Base-by-base conservation (phyloP, 2,888 invertebrate genomes). In the Pristionchus maxplancki region DNA sequence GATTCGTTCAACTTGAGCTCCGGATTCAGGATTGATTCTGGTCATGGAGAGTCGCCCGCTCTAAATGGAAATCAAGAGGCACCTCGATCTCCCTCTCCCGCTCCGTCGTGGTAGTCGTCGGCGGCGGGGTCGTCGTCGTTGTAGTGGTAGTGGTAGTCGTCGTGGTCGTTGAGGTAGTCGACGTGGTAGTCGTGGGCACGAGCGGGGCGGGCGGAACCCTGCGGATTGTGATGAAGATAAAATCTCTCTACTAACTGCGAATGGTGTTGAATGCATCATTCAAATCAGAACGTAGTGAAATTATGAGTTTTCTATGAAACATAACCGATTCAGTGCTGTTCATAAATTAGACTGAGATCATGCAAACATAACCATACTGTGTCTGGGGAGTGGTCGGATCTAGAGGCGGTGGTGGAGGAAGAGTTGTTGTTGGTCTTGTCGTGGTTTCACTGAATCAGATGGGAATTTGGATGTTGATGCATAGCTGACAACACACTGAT, bases 331-430 rank as follows among this genome's bases (percentile, higher is more conserved):
- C 20, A 1, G 53, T 20, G n/a, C n/a, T n/a, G n/a, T 17, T 24
- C 20, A 58, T 24, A 58, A 58, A 58, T 58, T 53, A 53, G 17
- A 58, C 1, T 58, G 8, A 58, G n/a, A 9, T 6, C 24, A 20
- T n/a, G 24, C 24, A 20, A 58, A n/a, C 24, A 50, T 17, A 53
- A 53, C 34, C 82, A 2, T 15, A 83, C 82, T 83, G 82, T 34
- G 53, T 83, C 82, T 83, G 82, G 0, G 81, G 64, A 11, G 64
- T 67, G 15, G 64, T 67, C 31, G 71, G 82, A 28, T 83, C 82
- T 15, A 83, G 82, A 31, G 82, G 82, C 6, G 82, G 82, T 6
- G 78, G 78, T 3, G 82, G 82, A 53, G 82, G 82, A 53, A 34
- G 50, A 3, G 31, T 44, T 24, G 82, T 40, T 53, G 82, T 48